A percentile compares a stretch with the other conserved stretches of the same genome.
Evolutionary conservation across 2,113 vertebrate genomes (phyloP).

Genomic region (Pristiophorus japonicus): DNA sequence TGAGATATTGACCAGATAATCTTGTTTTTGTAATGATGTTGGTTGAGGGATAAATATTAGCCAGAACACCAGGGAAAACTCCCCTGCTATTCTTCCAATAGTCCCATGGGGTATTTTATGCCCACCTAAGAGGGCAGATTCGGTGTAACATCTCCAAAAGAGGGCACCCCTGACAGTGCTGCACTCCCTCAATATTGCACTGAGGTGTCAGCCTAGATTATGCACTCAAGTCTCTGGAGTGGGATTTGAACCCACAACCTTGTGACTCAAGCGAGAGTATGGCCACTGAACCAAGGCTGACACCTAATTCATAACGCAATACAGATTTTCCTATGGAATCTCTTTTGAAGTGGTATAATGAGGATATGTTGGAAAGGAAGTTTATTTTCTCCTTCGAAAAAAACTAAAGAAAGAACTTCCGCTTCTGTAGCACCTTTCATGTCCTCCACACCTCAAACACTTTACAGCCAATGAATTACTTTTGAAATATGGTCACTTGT

Average conservation of each 20-base stretch:
- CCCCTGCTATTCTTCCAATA: background rate
- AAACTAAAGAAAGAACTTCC: background rate
- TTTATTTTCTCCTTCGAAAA: background rate
- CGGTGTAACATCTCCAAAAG: background rate
- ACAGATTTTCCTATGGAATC: background rate
- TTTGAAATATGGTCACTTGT: background rate
- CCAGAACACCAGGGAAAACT: background rate
- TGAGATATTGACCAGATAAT: background rate
- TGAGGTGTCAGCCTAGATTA: background rate
- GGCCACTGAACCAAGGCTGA: background rate
- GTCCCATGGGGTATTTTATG: background rate
- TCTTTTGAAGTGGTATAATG: background rate
- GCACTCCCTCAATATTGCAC: background rate
- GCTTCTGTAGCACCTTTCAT: background rate
- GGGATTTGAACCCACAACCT: background rate
- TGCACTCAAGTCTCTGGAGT: background rate
- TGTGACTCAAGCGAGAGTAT: background rate
- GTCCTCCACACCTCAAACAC: background rate
- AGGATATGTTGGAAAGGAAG: background rate
- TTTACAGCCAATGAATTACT: background rate
- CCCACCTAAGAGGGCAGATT: background rate
- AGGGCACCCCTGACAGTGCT: background rate
- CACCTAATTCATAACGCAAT: background rate
- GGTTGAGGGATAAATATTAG: background rate
- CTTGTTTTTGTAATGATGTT: background rate